phyloP scores from a whole-genome alignment of 2,113 vertebrate species.

The Rhipidura dahli region DNA sequence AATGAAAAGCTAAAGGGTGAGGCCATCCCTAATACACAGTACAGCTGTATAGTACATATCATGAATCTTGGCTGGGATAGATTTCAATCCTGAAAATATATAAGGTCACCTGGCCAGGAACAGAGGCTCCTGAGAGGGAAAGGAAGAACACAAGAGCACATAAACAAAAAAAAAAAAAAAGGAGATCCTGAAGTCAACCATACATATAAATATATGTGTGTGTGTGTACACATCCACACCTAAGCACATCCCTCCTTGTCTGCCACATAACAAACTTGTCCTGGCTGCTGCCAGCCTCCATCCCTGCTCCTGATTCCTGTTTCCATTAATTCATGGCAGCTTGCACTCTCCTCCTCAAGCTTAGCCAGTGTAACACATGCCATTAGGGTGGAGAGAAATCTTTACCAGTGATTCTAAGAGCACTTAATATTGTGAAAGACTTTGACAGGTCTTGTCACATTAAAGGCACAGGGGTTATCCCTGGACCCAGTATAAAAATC shows the following conservation, averaged over 20 bases:
- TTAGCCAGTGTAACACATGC: background rate
- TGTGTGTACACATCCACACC: background rate
- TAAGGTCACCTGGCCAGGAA: background rate
- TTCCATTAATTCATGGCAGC: background rate
- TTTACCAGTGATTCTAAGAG: background rate
- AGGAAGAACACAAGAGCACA: background rate
- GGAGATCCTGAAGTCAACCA: background rate
- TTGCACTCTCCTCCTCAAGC: background rate
- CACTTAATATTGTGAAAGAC: background rate
- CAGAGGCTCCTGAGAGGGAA: background rate
- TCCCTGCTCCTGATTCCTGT: background rate
- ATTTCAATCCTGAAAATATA: background rate
- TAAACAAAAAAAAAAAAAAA: background rate
- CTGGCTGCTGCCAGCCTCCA: background rate
- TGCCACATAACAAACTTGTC: background rate
- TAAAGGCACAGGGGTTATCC: background rate
- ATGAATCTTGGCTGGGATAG: background rate
- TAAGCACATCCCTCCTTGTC: background rate
- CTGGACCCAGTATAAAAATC: background rate
- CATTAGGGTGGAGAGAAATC: background rate
- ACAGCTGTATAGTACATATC: fast-evolving
- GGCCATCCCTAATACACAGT: too few species aligned
- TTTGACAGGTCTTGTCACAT: background rate
- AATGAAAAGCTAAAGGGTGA: background rate
- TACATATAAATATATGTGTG: too few species aligned